phyloP scores from a whole-genome alignment of 2,113 vertebrate species.

The Oceanodroma tethys region DNA sequence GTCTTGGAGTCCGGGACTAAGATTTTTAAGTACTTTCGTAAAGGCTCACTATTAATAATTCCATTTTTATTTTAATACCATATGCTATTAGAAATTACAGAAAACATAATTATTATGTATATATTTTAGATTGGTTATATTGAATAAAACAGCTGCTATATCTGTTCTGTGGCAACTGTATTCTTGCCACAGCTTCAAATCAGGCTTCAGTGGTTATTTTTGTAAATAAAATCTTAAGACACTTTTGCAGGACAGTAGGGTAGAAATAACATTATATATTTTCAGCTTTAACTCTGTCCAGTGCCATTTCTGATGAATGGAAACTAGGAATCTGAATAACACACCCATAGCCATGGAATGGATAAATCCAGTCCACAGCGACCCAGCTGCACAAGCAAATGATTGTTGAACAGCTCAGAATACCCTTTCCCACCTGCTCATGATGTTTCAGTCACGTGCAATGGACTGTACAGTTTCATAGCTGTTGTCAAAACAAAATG shows the following conservation, averaged over 20 bases:
- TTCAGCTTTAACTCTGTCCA: not conserved
- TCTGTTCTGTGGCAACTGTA: not conserved
- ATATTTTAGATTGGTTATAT: not conserved
- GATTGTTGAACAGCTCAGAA: not conserved
- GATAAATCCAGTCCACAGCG: not conserved
- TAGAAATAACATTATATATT: not conserved
- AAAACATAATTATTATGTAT: not conserved
- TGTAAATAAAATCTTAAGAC: not conserved
- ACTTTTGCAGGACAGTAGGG: not conserved
- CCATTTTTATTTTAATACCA: not conserved
- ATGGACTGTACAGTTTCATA: not conserved
- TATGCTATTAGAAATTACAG: not conserved
- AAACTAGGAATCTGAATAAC: not conserved
- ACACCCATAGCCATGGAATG: not conserved
- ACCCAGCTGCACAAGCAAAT: not conserved
- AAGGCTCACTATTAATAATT: not conserved
- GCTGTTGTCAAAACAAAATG: not conserved
- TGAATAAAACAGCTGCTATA: not conserved
- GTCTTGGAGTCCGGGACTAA: not conserved
- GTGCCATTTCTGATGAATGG: not conserved
- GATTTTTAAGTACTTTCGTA: not conserved
- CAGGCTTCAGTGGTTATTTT: not conserved
- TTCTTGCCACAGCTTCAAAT: not conserved
- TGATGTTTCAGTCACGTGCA: not conserved
- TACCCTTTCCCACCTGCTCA: not conserved